Conservation (phyloP, 2,797 vertebrate species). For the Myiotriccus ornatus region DNA sequence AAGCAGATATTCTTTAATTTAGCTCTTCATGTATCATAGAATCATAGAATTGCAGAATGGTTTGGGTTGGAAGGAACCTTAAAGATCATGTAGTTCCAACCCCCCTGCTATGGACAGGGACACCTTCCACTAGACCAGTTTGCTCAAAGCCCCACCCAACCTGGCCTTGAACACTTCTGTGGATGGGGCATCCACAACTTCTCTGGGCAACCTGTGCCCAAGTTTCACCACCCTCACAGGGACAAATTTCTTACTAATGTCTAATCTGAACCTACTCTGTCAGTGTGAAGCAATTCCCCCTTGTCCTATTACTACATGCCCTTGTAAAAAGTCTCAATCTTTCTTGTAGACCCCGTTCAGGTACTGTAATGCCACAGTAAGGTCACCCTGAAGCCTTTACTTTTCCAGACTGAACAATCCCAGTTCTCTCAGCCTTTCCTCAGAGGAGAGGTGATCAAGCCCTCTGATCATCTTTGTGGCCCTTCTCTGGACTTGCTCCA, state of each 20-base stretch:
- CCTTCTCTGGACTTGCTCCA: neutral
- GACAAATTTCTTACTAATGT: neutral
- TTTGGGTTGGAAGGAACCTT: neutral
- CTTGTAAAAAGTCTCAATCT: neutral
- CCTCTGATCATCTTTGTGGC: neutral
- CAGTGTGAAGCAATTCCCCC: neutral
- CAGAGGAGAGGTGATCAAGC: neutral
- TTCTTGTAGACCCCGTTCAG: neutral
- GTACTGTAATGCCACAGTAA: neutral
- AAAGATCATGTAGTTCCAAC: neutral
- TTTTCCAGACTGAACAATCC: neutral
- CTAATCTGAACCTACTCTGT: neutral
- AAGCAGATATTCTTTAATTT: neutral
- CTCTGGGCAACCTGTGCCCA: neutral
- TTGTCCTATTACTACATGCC: neutral
- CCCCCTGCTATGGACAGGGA: fast-evolving
- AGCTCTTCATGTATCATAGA: neutral
- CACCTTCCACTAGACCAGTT: neutral
- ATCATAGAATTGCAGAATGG: neutral
- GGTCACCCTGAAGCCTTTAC: neutral
- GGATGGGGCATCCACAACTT: neutral
- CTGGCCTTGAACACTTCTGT: neutral
- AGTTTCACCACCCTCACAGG: neutral
- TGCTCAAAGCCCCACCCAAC: neutral
- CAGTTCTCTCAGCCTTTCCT: neutral